These are phyloP conservation scores for Andricus quercusramuli DNA, from an alignment of 2,888 invertebrate species.

Conservation along the genomic window DNA sequence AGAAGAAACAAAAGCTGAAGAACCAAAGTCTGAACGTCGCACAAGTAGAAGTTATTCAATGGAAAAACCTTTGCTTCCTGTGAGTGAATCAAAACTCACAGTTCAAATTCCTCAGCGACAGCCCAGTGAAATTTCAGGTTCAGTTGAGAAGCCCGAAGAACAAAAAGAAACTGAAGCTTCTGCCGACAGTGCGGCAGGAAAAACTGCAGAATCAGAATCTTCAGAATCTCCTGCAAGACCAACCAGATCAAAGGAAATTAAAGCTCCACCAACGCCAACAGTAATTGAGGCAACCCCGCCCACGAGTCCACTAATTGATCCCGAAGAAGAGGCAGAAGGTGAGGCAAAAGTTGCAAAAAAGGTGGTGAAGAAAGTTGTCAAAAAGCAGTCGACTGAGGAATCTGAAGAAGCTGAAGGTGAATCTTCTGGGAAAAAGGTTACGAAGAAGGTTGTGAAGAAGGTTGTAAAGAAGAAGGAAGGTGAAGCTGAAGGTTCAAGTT, in stretches of 20 bases:
- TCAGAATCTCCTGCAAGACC: slow-evolving; percentile 53
- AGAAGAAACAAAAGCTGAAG: slow-evolving; percentile 38
- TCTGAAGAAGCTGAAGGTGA: slow-evolving; percentile 66
- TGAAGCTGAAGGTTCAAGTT: slow-evolving; percentile 62
- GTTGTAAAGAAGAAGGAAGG: slow-evolving; percentile 63
- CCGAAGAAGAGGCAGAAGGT: slow-evolving; percentile 49
- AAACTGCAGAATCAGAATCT: slow-evolving; percentile 71
- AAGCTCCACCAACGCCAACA: slow-evolving; percentile 67
- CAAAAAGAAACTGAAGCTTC: slow-evolving; percentile 57
- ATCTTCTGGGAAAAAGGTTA: slow-evolving; percentile 71
- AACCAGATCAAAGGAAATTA: slow-evolving; percentile 66
- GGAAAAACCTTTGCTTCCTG: slow-evolving; percentile 41
- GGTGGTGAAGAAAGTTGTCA: slow-evolving; percentile 58
- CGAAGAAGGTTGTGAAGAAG: slow-evolving; percentile 81
- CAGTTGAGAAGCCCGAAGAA: slow-evolving; percentile 50
- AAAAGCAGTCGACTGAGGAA: slow-evolving; percentile 60
- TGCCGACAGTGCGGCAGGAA: slow-evolving; percentile 9
- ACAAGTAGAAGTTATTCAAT: slow-evolving; percentile 24
- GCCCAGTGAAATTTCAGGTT: slow-evolving; percentile 41
- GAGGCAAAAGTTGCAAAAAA: slow-evolving; percentile 55
- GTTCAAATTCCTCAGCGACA: slow-evolving; percentile 43
- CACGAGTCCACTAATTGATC: slow-evolving; percentile 61
- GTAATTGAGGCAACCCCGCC: slow-evolving; percentile 70
- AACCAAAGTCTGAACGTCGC: slow-evolving; percentile 49
- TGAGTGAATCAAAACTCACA: slow-evolving; percentile 42